A percentile compares a stretch with the other conserved stretches of the same genome.
Evolutionary conservation across 2,797 vertebrate genomes (phyloP).

Genomic region (Peromyscus aztecus): DNA sequence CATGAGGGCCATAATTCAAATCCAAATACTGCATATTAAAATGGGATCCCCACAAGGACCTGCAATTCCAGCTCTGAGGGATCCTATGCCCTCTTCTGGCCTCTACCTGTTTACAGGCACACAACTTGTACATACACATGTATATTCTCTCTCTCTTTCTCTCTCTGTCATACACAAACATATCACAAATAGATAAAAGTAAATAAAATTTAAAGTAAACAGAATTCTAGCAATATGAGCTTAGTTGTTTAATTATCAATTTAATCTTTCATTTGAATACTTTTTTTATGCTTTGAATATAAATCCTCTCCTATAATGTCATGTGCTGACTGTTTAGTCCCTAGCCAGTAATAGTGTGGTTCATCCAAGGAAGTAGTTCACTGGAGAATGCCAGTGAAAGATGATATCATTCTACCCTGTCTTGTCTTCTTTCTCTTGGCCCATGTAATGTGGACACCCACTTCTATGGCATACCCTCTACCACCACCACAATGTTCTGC

Average conservation of each 20-base stretch:
- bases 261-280: not conserved
- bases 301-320: not conserved
- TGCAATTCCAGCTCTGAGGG: not conserved
- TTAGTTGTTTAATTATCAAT: conserved; percentile 21
- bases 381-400: not conserved
- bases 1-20: not conserved
- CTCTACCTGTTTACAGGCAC: not conserved
- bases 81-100: not conserved
- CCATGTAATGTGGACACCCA: not conserved
- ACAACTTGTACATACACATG: too few species aligned
- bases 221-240: not conserved
- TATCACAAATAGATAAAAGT: not conserved
- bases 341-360: not conserved
- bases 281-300: not conserved
- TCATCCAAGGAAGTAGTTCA: not conserved
- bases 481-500: not conserved
- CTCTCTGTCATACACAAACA: not conserved
- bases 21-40: not conserved
- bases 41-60: too few species aligned
- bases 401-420: not conserved
- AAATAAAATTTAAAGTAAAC: not conserved
- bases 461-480: not conserved
- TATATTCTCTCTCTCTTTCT: not conserved
- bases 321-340: not conserved
- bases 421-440: not conserved